Evolutionary conservation across 2,888 invertebrate genomes (phyloP).

Genomic region (Melitaea athalia): DNA sequence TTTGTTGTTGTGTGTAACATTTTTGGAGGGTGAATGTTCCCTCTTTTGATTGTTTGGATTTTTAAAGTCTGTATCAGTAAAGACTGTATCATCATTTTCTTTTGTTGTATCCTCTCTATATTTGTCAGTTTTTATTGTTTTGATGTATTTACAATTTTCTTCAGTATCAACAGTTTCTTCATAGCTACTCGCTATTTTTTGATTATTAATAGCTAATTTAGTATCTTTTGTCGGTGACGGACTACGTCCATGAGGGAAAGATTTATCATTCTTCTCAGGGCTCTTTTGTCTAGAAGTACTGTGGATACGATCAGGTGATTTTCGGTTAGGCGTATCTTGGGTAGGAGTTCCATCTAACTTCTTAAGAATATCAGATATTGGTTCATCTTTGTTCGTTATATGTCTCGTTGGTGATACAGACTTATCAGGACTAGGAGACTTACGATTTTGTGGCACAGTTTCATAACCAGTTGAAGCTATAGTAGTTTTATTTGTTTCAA

Average conservation of each 20-base stretch:
- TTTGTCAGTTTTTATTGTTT: conserved; percentile 6
- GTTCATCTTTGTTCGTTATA: conserved; percentile 18
- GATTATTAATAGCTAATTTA: background rate
- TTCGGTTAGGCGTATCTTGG: background rate
- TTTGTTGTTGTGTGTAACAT: conserved; percentile 51
- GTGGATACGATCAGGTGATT: background rate
- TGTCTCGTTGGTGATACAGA: conserved; percentile 48
- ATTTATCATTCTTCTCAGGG: conserved; percentile 3
- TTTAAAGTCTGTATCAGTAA: conserved; percentile 14
- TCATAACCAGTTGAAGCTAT: conserved; percentile 7
- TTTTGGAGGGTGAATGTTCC: conserved; percentile 50
- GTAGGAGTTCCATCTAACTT: background rate
- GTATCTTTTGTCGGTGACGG: conserved; percentile 18
- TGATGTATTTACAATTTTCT: background rate
- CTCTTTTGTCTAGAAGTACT: conserved; percentile 2
- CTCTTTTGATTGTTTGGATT: conserved; percentile 25
- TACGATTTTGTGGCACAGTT: background rate
- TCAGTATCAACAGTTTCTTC: conserved; percentile 2
- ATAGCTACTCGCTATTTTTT: background rate
- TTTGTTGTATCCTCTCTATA: background rate
- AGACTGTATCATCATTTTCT: background rate
- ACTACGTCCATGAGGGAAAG: conserved; percentile 4
- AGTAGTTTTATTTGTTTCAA: background rate
- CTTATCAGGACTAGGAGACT: conserved; percentile 41
- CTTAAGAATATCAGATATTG: background rate